Evolutionary conservation across 2,113 vertebrate genomes (phyloP).

Genomic region (Grammomys dolichurus): DNA sequence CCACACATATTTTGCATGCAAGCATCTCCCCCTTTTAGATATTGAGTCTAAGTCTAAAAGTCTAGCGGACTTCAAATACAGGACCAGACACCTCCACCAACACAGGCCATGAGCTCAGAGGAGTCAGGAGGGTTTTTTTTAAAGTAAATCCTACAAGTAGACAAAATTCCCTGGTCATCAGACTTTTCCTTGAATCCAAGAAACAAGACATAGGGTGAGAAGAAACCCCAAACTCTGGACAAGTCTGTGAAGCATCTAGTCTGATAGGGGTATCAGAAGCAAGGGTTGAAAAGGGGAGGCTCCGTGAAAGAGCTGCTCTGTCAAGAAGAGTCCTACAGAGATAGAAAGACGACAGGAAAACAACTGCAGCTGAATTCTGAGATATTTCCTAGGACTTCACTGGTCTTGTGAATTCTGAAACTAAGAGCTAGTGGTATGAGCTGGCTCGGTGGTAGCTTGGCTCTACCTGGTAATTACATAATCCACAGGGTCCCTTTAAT

Average conservation of each 20-base stretch:
- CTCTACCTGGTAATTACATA: background rate
- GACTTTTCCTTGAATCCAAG: background rate
- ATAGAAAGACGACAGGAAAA: background rate
- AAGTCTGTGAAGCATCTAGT: background rate
- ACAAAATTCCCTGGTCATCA: background rate
- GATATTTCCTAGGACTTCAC: background rate
- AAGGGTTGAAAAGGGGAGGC: background rate
- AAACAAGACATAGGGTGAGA: background rate
- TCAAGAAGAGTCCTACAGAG: background rate
- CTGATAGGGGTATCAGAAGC: background rate
- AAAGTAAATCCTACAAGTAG: background rate
- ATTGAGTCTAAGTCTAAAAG: background rate
- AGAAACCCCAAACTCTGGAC: background rate
- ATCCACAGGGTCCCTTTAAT: background rate
- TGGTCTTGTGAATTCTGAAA: conserved; percentile 11
- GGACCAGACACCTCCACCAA: background rate
- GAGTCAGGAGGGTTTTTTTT: background rate
- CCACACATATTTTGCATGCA: background rate
- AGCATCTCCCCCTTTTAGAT: background rate
- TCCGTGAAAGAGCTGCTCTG: background rate
- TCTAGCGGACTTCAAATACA: background rate
- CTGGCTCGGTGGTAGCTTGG: background rate
- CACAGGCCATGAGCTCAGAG: background rate
- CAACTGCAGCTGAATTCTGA: background rate
- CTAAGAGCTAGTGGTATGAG: background rate